Evolutionary conservation across 2,888 invertebrate genomes (phyloP).

Genomic region (Gortyna flavago): DNA sequence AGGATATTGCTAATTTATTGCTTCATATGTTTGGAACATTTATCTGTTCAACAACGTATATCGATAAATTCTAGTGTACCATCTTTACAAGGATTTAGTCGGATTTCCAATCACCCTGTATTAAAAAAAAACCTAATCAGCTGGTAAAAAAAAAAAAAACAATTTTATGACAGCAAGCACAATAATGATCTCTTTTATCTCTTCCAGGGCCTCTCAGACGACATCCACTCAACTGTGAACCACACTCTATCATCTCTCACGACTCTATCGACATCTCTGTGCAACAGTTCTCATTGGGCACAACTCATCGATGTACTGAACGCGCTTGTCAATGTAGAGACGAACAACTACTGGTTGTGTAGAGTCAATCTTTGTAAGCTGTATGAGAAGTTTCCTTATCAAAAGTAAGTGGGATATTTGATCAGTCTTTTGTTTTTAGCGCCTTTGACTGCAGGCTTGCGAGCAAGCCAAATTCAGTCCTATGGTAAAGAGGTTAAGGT

Average conservation of each 20-base stretch:
- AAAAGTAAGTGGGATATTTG: slow-evolving; percentile 75
- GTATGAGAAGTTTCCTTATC: slow-evolving; percentile 84
- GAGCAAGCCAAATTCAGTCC: neutral
- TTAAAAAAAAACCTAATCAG: too few species aligned
- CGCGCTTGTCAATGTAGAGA: slow-evolving; percentile 91
- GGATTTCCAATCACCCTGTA: neutral
- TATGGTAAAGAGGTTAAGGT: neutral
- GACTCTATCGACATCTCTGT: slow-evolving; percentile 89
- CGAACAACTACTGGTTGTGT: slow-evolving; percentile 96
- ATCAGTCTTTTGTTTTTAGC: neutral
- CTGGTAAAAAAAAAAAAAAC: too few species aligned
- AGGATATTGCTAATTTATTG: too few species aligned
- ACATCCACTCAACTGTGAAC: slow-evolving; percentile 93
- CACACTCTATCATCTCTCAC: slow-evolving; percentile 92
- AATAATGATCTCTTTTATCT: slow-evolving; percentile 33
- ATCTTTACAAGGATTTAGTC: neutral
- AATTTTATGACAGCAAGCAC: neutral
- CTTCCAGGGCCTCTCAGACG: slow-evolving; percentile 92
- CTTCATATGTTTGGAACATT: too few species aligned
- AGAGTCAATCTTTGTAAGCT: slow-evolving; percentile 91
- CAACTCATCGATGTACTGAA: slow-evolving; percentile 90
- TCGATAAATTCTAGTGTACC: neutral
- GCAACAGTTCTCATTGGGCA: slow-evolving; percentile 91
- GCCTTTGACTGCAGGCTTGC: neutral
- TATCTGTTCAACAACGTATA: neutral